Base-by-base conservation (phyloP, 1,140 invertebrate species). In the Drosophila athabasca region DNA sequence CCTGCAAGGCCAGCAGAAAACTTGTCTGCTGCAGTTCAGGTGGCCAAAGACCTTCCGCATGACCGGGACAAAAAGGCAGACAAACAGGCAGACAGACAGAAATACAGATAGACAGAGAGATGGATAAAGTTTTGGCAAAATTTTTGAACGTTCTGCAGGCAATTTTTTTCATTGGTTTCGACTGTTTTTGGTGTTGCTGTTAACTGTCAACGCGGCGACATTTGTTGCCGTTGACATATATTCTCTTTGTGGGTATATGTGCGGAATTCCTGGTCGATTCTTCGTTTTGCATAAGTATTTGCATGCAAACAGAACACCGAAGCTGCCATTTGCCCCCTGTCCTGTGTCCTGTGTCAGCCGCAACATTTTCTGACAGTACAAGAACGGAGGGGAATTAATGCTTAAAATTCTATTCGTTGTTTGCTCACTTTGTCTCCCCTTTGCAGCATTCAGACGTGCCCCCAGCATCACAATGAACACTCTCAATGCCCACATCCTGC, bases 151-250 rank as follows among this genome's bases (percentile, higher is more conserved):
- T 81, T 39, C 61, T 60, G 55, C 39, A 49, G 54, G 45, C 61
- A 50, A 62, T 77, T 64, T 74, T 74, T 72, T 60, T 51, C 43
- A 15, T 52, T 41, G 48, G 39, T 68, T 43, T 13, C 26, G 39
- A 8, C 35, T 59, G 17, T 59, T 44, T 75, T 39, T 59, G 46
- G 29, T 17, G 24, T 22, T 79, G 41, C 46, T 50, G 46, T 35
- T 46, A 17, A 19, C 62, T 88, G 79, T 82, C 83, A 87, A 52
- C 50, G 65, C 54, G 48, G 39, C 45, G 39, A 79, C 78, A 88
- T 89, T 88, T 88, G 76, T 89, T 77, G 80, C 60, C 59, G 69
- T 83, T 84, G 79, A 80, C 72, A 77, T 66, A 66, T 85, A 73
- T 60, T 62, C 35, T 13, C 35, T 39, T 9, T 13, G 35, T 4